Evolutionary conservation across 92 coral and sea anemone genomes (phyloP), one percentile per base, ranked within the genome.

Genomic region (Heliopora coerulea): DNA sequence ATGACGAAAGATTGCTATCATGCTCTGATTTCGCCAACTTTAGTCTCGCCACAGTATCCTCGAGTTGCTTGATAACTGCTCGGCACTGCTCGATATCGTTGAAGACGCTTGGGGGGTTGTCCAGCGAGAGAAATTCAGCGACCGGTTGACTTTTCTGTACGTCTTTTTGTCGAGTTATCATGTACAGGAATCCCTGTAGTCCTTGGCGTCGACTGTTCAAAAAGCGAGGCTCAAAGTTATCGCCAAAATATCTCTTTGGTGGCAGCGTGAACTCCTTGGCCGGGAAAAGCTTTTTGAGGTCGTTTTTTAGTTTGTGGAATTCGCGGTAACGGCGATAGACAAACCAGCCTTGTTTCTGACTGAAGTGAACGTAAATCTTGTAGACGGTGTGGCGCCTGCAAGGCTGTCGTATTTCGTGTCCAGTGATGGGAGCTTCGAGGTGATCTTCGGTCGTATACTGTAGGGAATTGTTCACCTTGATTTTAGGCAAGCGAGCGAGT

Each of bases 291-390:
- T 82, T 87, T 32, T 87, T 79, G 40, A 95, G 74, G 41, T 87
- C 89, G 54, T 83, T 87, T 70, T 85, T 87, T 40, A 95, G 77
- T 64, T 86, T 86, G 61, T 85, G 78, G 66, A 95, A 95, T 59
- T 95, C 99, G 50, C 97, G 86, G 48, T 95, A 95, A 54, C 99
- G 80, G 52, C 99, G 95, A 68, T 88, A 88, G 24, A 95, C 89
- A 62, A 87, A 89, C 96, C 96, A 95, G 18, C 63, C 87, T 49
- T 87, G 79, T 69, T 85, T 92, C 37, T 84, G 79, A 49, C 74
- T 86, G 44, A 79, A 65, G 52, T 80, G 96, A 1, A 90, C 96
- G 79, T 81, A 85, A 29, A 95, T 88, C 80, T 95, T 88, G 49
- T 83, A 95, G 10, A 95, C 97, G 6, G 99, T 95, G 54, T 90